phyloP scores from a whole-genome alignment of 2,113 vertebrate species.

The Oreamnos americanus region DNA sequence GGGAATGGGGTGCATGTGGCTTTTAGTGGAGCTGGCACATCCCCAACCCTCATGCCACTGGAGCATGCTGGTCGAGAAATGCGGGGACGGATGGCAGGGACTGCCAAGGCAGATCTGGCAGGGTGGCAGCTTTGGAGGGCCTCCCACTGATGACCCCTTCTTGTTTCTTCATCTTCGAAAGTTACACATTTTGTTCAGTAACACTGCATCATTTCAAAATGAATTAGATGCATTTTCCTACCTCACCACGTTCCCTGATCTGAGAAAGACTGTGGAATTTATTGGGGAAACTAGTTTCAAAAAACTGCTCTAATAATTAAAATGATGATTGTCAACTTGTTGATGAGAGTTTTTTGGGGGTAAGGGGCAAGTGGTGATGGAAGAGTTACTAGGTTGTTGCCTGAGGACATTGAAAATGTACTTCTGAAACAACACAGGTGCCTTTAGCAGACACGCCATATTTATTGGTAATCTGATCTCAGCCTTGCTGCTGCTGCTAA shows the following conservation, averaged over 20 bases:
- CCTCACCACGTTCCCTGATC: not conserved
- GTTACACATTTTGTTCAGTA: constrained; percentile 61
- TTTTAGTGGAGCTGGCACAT: not conserved
- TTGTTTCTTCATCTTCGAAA: not conserved
- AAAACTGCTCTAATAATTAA: not conserved
- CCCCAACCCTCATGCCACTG: not conserved
- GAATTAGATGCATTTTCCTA: not conserved
- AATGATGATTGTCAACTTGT: not conserved
- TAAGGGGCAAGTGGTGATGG: not conserved
- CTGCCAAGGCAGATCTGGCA: not conserved
- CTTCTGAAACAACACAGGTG: not conserved
- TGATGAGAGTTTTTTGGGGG: not conserved
- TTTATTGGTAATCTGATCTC: not conserved
- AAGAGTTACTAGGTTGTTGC: not conserved
- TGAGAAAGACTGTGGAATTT: not conserved
- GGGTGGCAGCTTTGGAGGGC: not conserved
- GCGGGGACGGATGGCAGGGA: not conserved
- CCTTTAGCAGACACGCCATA: not conserved
- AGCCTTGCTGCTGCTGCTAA: not conserved
- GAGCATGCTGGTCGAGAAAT: not conserved
- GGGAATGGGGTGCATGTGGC: not conserved
- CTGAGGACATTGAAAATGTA: not conserved
- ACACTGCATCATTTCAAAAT: not conserved
- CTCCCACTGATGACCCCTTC: not conserved
- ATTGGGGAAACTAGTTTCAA: not conserved